A percentile compares a stretch with the other conserved stretches of the same genome.
Conservation (phyloP, 2,888 invertebrate genomes). For the Drosophila barbarae region DNA sequence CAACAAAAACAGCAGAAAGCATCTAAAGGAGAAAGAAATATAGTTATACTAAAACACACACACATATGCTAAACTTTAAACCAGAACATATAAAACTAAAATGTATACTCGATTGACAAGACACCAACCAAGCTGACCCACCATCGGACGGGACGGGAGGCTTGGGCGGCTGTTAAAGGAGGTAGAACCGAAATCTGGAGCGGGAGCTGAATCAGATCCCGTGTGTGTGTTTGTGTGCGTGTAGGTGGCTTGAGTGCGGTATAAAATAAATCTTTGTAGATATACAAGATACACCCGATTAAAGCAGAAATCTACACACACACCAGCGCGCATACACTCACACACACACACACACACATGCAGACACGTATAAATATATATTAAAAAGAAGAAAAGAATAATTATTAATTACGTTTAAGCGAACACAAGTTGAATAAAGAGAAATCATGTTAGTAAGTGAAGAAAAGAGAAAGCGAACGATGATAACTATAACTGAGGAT, state of each 20-base stretch:
- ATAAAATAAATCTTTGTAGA: conserved; percentile 57
- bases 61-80: conserved; percentile 52
- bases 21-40: conserved; percentile 37
- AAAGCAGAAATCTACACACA: conserved; percentile 29
- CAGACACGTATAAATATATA: conserved; percentile 63
- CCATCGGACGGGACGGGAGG: conserved; percentile 6
- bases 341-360: conserved; percentile 20
- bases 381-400: conserved; percentile 53
- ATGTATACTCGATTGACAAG: conserved; percentile 72
- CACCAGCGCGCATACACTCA: conserved; percentile 25
- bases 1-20: conserved; percentile 35
- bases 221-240: conserved; percentile 13
- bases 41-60: conserved; percentile 48
- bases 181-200: conserved; percentile 34
- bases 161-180: conserved; percentile 35
- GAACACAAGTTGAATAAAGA: conserved; percentile 59
- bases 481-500: conserved; percentile 50
- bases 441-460: conserved; percentile 66
- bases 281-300: conserved; percentile 22
- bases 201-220: conserved; percentile 35
- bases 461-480: conserved; percentile 45
- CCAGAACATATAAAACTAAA: conserved; percentile 58
- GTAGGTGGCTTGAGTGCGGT: conserved; percentile 28
- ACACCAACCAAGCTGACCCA: conserved; percentile 59
- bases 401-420: conserved; percentile 49